These are phyloP conservation scores for Poeciliopsis paucimaculata DNA, from an alignment of 2,797 vertebrate species.

Conservation along the genomic window DNA sequence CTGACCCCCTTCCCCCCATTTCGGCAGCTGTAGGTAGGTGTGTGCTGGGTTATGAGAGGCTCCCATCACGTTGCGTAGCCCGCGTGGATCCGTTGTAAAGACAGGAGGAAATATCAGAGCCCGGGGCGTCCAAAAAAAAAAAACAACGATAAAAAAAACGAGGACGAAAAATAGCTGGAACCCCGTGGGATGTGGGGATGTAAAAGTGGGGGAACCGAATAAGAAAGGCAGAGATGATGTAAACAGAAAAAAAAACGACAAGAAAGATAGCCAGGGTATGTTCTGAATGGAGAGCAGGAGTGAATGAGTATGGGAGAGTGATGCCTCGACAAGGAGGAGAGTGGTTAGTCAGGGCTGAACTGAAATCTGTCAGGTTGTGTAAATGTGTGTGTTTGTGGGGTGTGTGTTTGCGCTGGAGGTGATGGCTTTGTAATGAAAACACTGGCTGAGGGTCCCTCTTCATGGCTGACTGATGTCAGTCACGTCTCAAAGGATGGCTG, in stretches of 20 bases:
- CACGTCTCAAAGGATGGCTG: constrained; percentile 40
- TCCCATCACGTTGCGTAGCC: constrained; percentile 44
- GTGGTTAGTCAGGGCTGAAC: constrained; percentile 35
- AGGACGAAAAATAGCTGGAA: constrained; percentile 19
- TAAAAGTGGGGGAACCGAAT: constrained; percentile 10
- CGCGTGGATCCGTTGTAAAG: constrained; percentile 11
- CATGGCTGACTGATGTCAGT: constrained; percentile 71
- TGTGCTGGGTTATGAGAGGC: constrained; percentile 62
- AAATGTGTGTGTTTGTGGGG: constrained; percentile 17
- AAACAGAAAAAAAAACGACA: constrained; percentile 1
- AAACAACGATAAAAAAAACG: constrained; percentile 22
- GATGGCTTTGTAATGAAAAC: constrained; percentile 75
- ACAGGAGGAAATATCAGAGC: constrained; percentile 15
- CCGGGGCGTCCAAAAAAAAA: constrained; percentile 27
- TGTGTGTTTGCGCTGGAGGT: constrained; percentile 50
- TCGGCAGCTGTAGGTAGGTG: constrained; percentile 67
- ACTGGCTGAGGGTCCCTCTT: constrained; percentile 49
- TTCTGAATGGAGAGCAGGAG: constrained; percentile 21
- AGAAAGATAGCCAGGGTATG: constrained; percentile 5
- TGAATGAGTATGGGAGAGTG: constrained; percentile 35
- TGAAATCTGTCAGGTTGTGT: constrained; percentile 45
- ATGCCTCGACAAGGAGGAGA: constrained; percentile 34
- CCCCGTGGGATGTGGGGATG: constrained; percentile 22
- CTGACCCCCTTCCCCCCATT: neutral
- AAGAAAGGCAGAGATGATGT: neutral